These are phyloP conservation scores for Caradrina kadenii DNA, from an alignment of 2,888 invertebrate species.

Conservation along the genomic window DNA sequence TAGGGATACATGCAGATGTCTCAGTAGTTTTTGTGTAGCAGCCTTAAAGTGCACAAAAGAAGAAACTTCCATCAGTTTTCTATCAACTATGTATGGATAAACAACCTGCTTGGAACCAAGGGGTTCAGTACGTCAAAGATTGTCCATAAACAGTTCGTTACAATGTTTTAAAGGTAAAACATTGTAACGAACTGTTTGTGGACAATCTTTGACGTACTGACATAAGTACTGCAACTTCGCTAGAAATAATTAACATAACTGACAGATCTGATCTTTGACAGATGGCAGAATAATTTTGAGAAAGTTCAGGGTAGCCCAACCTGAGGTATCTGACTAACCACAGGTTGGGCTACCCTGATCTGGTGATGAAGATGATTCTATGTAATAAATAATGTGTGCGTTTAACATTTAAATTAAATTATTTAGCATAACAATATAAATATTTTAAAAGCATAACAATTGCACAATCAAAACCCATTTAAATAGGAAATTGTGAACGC, in stretches of 20 bases:
- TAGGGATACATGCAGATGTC: too few relatives aligned
- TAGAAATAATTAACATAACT: constrained; percentile 2
- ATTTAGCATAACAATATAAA: constrained; percentile 35
- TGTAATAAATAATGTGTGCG: too few relatives aligned
- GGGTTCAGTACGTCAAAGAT: constrained; percentile 27
- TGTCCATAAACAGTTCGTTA: too few relatives aligned
- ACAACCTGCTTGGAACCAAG: constrained; percentile 27
- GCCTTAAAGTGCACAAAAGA: constrained; percentile 11
- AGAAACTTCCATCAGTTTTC: constrained; percentile 34
- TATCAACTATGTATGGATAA: constrained; percentile 30
- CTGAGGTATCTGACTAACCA: background rate
- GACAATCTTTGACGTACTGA: constrained; percentile 6
- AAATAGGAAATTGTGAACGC: constrained; percentile 62
- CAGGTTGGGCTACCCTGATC: background rate
- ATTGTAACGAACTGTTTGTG: constrained; percentile 39
- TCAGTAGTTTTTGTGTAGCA: background rate
- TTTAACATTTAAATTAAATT: constrained; percentile 13
- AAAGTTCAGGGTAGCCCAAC: background rate
- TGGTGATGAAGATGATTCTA: too few relatives aligned
- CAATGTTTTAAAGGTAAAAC: too few relatives aligned
- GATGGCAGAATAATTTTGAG: background rate
- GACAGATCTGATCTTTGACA: background rate
- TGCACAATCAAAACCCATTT: constrained; percentile 60
- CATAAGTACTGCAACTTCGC: background rate
- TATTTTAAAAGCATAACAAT: constrained; percentile 35